Evolutionary conservation across 2,888 invertebrate genomes (phyloP).

Genomic region (Plutella xylostella): DNA sequence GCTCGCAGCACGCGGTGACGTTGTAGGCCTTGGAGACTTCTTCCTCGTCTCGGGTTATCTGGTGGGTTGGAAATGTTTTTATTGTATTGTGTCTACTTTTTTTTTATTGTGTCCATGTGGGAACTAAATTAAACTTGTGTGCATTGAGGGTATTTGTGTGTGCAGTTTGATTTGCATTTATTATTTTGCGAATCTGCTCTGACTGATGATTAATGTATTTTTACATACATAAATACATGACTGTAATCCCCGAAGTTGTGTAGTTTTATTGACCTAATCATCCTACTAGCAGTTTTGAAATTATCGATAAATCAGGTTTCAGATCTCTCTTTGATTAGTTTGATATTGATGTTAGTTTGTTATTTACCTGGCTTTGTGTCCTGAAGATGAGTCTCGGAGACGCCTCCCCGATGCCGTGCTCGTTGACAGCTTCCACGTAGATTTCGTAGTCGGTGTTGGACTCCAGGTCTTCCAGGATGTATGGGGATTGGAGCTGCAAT

Average conservation of each 20-base stretch:
- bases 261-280: too few relatives aligned
- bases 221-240: too few relatives aligned
- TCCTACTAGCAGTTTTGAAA: too few relatives aligned
- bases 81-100: background rate
- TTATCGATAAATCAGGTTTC: too few relatives aligned
- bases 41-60: conserved; percentile 71
- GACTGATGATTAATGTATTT: too few relatives aligned
- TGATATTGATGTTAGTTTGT: too few relatives aligned
- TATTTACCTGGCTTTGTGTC: conserved; percentile 75
- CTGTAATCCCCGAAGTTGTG: too few relatives aligned
- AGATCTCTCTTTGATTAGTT: too few relatives aligned
- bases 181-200: too few relatives aligned
- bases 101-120: background rate
- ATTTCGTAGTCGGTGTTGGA: conserved; percentile 84
- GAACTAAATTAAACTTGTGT: too few relatives aligned
- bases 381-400: conserved; percentile 82
- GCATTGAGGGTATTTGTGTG: too few relatives aligned
- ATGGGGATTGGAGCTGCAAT: conserved; percentile 73
- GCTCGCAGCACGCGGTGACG: conserved; percentile 82
- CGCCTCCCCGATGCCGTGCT: conserved; percentile 81
- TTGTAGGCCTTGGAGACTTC: conserved; percentile 76
- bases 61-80: background rate
- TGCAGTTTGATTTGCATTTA: too few relatives aligned
- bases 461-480: conserved; percentile 79
- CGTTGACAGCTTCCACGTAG: conserved; percentile 82